Conservation (phyloP, 2,797 vertebrate genomes). For the Echiichthys vipera region DNA sequence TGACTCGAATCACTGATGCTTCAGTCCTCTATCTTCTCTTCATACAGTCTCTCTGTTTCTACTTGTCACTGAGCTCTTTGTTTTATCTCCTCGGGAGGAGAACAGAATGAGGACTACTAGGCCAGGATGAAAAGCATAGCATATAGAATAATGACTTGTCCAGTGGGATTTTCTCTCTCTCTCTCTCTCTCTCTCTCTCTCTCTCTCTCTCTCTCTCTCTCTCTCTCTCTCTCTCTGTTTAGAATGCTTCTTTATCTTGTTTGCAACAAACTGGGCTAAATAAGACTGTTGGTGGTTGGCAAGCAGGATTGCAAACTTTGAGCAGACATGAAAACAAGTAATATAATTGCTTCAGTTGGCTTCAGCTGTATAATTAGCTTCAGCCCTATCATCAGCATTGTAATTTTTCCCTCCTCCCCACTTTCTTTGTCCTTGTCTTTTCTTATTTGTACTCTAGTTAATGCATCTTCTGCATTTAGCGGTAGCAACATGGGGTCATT, state of each 20-base stretch:
- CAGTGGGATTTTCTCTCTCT: conserved; percentile 25
- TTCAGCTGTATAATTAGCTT: conserved; percentile 24
- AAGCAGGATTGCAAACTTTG: conserved; percentile 18
- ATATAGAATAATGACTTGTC: conserved; percentile 29
- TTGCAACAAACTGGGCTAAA: conserved; percentile 45
- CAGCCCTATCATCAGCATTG: conserved; percentile 21
- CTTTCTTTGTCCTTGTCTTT: neutral
- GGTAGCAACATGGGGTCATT: conserved; percentile 29
- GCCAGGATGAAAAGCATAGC: conserved; percentile 55
- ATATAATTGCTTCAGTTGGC: conserved; percentile 38
- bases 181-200: conserved; percentile 6
- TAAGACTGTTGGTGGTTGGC: conserved; percentile 18
- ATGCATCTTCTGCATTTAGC: conserved; percentile 27
- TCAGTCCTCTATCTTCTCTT: conserved; percentile 36
- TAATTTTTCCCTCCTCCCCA: neutral
- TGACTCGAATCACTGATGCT: conserved; percentile 55
- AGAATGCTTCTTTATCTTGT: conserved; percentile 23
- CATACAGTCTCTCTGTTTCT: conserved; percentile 53
- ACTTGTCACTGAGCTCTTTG: conserved; percentile 71
- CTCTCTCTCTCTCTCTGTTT: too few relatives aligned
- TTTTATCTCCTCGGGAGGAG: conserved; percentile 52
- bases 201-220: too few relatives aligned
- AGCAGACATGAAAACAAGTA: conserved; percentile 43
- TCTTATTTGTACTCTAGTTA: conserved; percentile 9
- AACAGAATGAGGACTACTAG: conserved; percentile 55